A percentile compares a stretch with the other conserved stretches of the same genome.
Evolutionary conservation across 2,797 vertebrate genomes (phyloP).

Genomic region (Cichlasoma orientale): DNA sequence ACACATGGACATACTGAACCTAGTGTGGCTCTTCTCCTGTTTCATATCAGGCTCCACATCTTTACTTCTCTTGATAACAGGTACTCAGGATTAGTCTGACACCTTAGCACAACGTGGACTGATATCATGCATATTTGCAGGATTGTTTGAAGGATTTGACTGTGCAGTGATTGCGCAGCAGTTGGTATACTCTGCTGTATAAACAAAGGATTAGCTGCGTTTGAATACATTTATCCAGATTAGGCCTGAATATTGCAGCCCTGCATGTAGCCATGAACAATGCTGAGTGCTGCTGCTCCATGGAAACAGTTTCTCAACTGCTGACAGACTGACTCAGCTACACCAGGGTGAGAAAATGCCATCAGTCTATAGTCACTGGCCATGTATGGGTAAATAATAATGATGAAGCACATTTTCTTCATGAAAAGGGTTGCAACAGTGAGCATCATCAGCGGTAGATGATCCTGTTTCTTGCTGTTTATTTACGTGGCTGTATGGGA

Average conservation of each 20-base stretch:
- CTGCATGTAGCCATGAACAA: background rate
- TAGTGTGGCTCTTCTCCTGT: background rate
- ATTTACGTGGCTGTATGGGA: background rate
- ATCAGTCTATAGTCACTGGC: background rate
- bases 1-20: background rate
- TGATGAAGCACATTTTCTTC: background rate
- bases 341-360: background rate
- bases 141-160: background rate
- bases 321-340: background rate
- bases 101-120: background rate
- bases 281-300: background rate
- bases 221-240: slow-evolving; percentile 6
- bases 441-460: too few relatives aligned
- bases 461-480: background rate
- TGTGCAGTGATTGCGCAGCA: background rate
- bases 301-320: background rate
- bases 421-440: background rate
- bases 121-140: background rate
- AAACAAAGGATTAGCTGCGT: slow-evolving; percentile 18
- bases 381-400: background rate
- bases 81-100: background rate
- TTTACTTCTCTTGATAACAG: background rate
- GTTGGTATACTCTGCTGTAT: background rate
- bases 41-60: background rate
- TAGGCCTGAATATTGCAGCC: background rate